Percentiles rank a stretch among this genome's conserved stretches.
Evolutionary conservation across 2,113 vertebrate genomes (phyloP).

Genomic region (Vanacampus margaritifer): DNA sequence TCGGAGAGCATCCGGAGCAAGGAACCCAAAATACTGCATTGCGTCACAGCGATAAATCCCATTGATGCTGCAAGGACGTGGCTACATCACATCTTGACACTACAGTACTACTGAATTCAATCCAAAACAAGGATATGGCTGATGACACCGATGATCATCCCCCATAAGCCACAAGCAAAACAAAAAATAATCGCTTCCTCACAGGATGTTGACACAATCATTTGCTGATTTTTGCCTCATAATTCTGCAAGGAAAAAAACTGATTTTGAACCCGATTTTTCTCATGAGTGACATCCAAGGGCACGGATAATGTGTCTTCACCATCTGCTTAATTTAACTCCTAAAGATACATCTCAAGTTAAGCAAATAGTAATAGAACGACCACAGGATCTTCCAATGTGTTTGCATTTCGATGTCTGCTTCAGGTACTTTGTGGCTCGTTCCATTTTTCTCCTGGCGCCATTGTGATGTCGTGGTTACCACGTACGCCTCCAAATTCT

Average conservation of each 20-base stretch:
- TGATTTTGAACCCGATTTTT: constrained; percentile 34
- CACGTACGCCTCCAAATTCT: too few relatives aligned
- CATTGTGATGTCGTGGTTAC: too few relatives aligned
- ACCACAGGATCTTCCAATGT: not conserved
- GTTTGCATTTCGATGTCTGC: too few relatives aligned
- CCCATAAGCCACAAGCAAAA: constrained; percentile 11
- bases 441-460: too few relatives aligned
- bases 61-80: constrained; percentile 28
- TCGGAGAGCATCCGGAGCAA: constrained; percentile 35
- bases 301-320: constrained; percentile 4
- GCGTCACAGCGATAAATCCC: constrained; percentile 44
- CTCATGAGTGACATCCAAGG: constrained; percentile 5
- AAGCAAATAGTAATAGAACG: not conserved
- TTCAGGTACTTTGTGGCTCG: too few relatives aligned
- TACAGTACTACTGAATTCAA: not conserved
- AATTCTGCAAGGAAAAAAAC: constrained; percentile 14
- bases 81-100: constrained; percentile 10
- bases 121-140: constrained; percentile 6
- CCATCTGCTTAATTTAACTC: constrained; percentile 13
- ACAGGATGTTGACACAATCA: constrained; percentile 11
- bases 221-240: constrained; percentile 3
- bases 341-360: constrained; percentile 1
- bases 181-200: constrained; percentile 8
- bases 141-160: not conserved
- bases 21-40: constrained; percentile 54